Evolutionary conservation across 2,113 vertebrate genomes (phyloP).

Genomic region (Psammodynastes pulverulentus): DNA sequence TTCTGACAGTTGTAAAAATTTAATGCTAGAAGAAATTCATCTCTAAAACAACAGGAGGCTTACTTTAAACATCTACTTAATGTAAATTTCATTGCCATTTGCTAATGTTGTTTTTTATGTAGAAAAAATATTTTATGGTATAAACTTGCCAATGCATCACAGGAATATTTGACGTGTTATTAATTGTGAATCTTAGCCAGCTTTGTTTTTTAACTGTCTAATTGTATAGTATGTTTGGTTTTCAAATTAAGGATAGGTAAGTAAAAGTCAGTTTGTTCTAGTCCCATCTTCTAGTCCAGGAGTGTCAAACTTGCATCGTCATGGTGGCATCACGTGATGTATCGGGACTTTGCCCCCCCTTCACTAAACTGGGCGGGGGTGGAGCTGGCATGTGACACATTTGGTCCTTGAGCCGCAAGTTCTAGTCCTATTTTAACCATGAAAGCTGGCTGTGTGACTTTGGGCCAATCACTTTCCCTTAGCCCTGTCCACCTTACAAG

Average conservation of each 20-base stretch:
- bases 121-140: background rate
- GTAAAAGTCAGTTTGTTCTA: background rate
- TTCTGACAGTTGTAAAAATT: background rate
- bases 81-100: background rate
- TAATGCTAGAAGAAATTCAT: background rate
- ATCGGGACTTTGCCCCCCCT: too few relatives aligned
- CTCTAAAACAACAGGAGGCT: background rate
- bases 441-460: background rate
- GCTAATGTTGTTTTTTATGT: background rate
- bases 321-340: too few relatives aligned
- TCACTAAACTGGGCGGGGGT: too few relatives aligned
- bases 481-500: background rate
- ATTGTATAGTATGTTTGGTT: background rate
- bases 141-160: background rate
- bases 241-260: background rate
- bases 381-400: too few relatives aligned
- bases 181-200: background rate
- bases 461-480: background rate
- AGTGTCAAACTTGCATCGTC: too few relatives aligned
- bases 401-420: too few relatives aligned
- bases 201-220: background rate
- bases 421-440: background rate
- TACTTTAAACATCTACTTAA: background rate
- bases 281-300: background rate
- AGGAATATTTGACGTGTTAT: background rate